These are phyloP conservation scores for Acanthosoma haemorrhoidale DNA, from an alignment of 2,888 invertebrate genomes.

Conservation along the genomic window DNA sequence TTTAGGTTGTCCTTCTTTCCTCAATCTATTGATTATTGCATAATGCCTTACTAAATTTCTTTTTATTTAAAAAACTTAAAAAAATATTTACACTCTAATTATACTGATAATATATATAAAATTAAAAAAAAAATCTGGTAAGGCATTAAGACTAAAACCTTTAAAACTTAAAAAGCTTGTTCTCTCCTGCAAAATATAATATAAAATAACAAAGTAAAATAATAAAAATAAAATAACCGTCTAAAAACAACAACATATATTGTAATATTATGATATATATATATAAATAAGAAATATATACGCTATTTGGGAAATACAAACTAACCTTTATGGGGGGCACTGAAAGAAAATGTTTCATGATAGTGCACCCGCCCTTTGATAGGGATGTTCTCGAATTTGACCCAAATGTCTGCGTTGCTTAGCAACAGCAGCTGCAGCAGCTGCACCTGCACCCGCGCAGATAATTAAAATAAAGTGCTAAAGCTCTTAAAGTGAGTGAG, in stretches of 20 bases:
- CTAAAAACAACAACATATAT: slow-evolving; percentile 19
- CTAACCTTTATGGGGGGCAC: slow-evolving; percentile 39
- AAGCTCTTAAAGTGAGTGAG: slow-evolving; percentile 27
- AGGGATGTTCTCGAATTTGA: slow-evolving; percentile 93
- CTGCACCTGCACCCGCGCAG: slow-evolving; percentile 44
- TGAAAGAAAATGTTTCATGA: slow-evolving; percentile 37
- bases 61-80: not conserved
- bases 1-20: slow-evolving; percentile 35
- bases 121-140: not conserved
- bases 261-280: not conserved
- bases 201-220: slow-evolving; percentile 21
- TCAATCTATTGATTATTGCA: slow-evolving; percentile 1
- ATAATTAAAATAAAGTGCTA: slow-evolving; percentile 25
- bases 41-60: slow-evolving; percentile 11
- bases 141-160: slow-evolving; percentile 9
- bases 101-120: slow-evolving; percentile 9
- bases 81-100: slow-evolving; percentile 7
- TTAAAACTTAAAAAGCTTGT: slow-evolving; percentile 4
- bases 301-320: slow-evolving; percentile 31
- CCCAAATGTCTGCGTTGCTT: slow-evolving; percentile 76
- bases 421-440: slow-evolving; percentile 75
- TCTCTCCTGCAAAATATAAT: slow-evolving; percentile 10
- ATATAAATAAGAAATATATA: slow-evolving; percentile 16
- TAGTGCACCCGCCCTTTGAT: slow-evolving; percentile 86
- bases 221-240: slow-evolving; percentile 17